Base-by-base conservation (phyloP, 2,888 invertebrate genomes). In the Acleris cristana region DNA sequence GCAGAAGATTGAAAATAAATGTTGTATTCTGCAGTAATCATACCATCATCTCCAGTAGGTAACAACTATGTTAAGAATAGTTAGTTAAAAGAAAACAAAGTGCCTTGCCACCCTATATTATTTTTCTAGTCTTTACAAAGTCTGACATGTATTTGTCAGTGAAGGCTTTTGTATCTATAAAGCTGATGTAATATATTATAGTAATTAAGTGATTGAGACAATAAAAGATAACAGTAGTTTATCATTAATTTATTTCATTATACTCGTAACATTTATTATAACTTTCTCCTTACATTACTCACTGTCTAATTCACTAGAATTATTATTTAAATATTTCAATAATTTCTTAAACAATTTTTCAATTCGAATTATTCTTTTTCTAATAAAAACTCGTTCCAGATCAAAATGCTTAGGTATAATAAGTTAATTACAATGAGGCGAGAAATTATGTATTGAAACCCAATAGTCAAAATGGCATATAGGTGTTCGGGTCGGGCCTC, bases 321-420 rank as follows among this genome's bases (percentile, higher is more conserved):
- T 87, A 87, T 90, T 88, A 89, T 89, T 90, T 87, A 90, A 90
- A 89, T 88, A 86, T 84, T 89, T 87, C 84, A 87, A 86, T 89
- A 87, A 87, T 89, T 87, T 89, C 85, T 85, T 88, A 88, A 85
- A 88, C 83, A 87, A 87, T 81, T 88, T 86, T 87, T 86, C 81
- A 84, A 77, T 85, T 86, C 80, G 84, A 88, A 89, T 87, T 84
- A 81, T 79, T 81, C 78, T 79, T 86, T 84, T 85, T 86, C 84
- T 87, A 83, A 66, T 84, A 87, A 82, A 86, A 88, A 85, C 82
- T 87, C 81, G 81, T 86, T 86, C 80, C 87, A 85, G 87, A 87
- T 84, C 81, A 85, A 86, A 87, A 83, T 78, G 76, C 80, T 79
- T 78, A 40, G 40, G 14, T 40, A 78, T 76, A 82, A 67, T 71